phyloP scores from a whole-genome alignment of 2,888 invertebrate genomes.

The Rhyacophila evoluta region DNA sequence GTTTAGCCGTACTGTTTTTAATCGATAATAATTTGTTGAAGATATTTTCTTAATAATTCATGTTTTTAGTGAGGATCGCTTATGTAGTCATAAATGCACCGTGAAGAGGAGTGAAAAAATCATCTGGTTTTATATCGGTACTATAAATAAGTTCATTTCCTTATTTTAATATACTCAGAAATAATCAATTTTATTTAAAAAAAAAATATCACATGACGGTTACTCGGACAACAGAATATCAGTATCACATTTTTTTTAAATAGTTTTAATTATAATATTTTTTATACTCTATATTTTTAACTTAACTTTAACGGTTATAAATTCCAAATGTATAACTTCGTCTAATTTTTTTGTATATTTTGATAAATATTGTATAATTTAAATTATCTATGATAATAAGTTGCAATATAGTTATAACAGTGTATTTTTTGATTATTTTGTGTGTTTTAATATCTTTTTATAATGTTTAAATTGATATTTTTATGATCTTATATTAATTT shows the following conservation, averaged over 20 bases:
- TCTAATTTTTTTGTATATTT: no score
- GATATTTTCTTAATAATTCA: conserved; percentile 55
- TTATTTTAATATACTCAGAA: conserved; percentile 19
- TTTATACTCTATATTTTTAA: no score
- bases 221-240: background rate
- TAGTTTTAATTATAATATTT: no score
- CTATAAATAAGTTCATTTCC: background rate
- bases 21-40: conserved; percentile 57
- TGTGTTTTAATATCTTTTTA: background rate
- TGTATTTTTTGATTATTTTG: background rate
- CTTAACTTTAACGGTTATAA: no score
- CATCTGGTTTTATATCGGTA: conserved; percentile 16
- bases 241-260: conserved; percentile 27
- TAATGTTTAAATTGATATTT: background rate
- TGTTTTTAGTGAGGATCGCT: conserved; percentile 55
- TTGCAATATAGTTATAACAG: conserved; percentile 9
- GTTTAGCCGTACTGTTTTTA: conserved; percentile 64
- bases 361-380: conserved; percentile 30
- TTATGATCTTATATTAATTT: background rate
- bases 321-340: no score
- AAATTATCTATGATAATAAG: conserved; percentile 4
- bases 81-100: conserved; percentile 44
- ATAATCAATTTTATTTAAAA: background rate
- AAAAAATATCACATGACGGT: background rate
- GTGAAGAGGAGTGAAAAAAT: conserved; percentile 31